phyloP scores from a whole-genome alignment of 2,113 vertebrate species.

The Cettia cetti region DNA sequence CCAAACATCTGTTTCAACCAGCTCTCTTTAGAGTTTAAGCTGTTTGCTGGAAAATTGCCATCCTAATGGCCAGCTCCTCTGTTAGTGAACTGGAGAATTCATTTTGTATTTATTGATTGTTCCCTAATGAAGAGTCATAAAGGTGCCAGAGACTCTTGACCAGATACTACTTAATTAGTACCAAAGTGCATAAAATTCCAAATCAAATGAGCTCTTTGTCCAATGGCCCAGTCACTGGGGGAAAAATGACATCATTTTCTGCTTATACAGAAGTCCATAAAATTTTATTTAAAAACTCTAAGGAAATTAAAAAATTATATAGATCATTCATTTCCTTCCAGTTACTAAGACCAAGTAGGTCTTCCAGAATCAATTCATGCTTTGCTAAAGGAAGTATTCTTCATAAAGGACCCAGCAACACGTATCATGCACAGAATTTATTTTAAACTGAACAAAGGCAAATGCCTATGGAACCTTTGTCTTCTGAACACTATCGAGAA shows the following conservation, averaged over 20 bases:
- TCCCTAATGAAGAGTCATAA: conserved; percentile 59
- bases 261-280: neutral
- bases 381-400: neutral
- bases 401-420: neutral
- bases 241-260: neutral
- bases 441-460: neutral
- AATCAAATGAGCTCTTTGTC: neutral
- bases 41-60: conserved; percentile 36
- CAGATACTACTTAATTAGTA: conserved; percentile 56
- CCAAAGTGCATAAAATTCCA: conserved; percentile 32
- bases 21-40: conserved; percentile 20
- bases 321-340: conserved; percentile 14
- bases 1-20: conserved; percentile 51
- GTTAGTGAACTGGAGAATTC: conserved; percentile 39
- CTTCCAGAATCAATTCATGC: conserved; percentile 4
- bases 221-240: neutral
- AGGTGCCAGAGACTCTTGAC: conserved; percentile 48
- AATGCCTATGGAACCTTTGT: neutral
- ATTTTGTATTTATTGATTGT: conserved; percentile 51
- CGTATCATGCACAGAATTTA: neutral
- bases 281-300: neutral
- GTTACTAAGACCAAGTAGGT: neutral
- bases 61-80: conserved; percentile 4
- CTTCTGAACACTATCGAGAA: neutral
- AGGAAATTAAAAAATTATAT: neutral